Evolutionary conservation across 2,888 invertebrate genomes (phyloP).

Genomic region (Mayetiola destructor): DNA sequence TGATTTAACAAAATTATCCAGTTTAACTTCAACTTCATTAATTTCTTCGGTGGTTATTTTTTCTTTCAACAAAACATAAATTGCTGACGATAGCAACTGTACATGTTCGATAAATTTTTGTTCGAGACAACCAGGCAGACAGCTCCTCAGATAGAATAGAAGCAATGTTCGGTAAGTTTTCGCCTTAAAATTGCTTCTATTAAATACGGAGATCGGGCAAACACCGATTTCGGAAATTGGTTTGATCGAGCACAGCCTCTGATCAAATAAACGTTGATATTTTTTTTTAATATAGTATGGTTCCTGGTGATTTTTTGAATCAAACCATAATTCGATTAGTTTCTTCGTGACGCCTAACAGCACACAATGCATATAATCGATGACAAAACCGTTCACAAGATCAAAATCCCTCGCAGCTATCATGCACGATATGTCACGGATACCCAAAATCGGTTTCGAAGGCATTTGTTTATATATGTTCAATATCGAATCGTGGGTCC

Average conservation of each 20-base stretch:
- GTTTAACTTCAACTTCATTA: background rate
- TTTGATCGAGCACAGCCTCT: background rate
- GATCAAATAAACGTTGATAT: background rate
- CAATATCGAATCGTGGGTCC: background rate
- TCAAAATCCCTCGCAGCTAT: background rate
- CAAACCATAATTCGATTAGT: background rate
- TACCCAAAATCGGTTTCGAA: background rate
- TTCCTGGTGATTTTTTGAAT: background rate
- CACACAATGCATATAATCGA: slow-evolving; percentile 8
- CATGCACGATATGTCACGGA: background rate
- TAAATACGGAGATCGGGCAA: background rate
- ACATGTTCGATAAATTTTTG: background rate
- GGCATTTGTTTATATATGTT: background rate
- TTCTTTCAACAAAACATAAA: background rate
- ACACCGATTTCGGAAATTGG: background rate
- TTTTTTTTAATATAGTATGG: background rate
- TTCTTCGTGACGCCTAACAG: background rate
- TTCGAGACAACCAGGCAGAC: background rate
- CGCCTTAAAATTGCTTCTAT: background rate
- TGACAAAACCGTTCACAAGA: background rate
- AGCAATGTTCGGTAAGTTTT: background rate
- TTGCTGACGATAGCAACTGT: background rate
- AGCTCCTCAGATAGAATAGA: background rate
- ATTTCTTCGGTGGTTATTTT: background rate
- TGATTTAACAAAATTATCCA: background rate